A percentile compares a stretch with the other conserved stretches of the same genome.
phyloP scores from a whole-genome alignment of 2,888 invertebrate genomes.

The Amblyjoppa proteus region DNA sequence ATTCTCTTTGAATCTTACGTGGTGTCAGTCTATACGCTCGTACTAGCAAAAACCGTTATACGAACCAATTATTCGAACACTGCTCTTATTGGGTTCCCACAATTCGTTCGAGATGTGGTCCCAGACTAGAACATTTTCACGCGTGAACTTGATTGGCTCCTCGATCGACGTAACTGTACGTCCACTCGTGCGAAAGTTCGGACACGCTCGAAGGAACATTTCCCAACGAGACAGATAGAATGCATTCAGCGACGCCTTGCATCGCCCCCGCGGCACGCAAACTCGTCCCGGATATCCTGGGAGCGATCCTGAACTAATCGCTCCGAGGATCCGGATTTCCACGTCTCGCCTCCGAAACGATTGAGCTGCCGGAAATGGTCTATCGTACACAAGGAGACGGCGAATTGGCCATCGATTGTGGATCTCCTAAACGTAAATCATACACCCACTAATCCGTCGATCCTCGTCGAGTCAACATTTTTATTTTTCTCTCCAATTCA shows the following conservation, averaged over 20 bases:
- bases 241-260: constrained; percentile 61
- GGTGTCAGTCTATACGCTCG: too few relatives aligned
- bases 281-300: constrained; percentile 80
- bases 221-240: constrained; percentile 56
- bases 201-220: constrained; percentile 48
- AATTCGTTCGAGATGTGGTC: constrained; percentile 19
- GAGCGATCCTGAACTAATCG: constrained; percentile 77
- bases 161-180: constrained; percentile 37
- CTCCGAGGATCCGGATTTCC: constrained; percentile 67
- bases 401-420: constrained; percentile 24
- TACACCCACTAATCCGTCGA: constrained; percentile 4
- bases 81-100: neutral
- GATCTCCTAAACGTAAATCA: constrained; percentile 21
- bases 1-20: too few relatives aligned
- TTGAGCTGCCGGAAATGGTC: constrained; percentile 61
- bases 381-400: constrained; percentile 44
- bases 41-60: neutral
- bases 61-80: neutral
- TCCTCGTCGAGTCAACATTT: neutral
- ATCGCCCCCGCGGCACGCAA: constrained; percentile 71
- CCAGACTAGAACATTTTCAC: constrained; percentile 55
- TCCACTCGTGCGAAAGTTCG: constrained; percentile 59
- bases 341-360: constrained; percentile 62
- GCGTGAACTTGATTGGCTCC: constrained; percentile 29
- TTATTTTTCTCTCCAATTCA: neutral